Percentiles rank a stretch among this genome's conserved stretches.
Conservation (phyloP, 2,888 invertebrate species). For the Leptinotarsa juncta region DNA sequence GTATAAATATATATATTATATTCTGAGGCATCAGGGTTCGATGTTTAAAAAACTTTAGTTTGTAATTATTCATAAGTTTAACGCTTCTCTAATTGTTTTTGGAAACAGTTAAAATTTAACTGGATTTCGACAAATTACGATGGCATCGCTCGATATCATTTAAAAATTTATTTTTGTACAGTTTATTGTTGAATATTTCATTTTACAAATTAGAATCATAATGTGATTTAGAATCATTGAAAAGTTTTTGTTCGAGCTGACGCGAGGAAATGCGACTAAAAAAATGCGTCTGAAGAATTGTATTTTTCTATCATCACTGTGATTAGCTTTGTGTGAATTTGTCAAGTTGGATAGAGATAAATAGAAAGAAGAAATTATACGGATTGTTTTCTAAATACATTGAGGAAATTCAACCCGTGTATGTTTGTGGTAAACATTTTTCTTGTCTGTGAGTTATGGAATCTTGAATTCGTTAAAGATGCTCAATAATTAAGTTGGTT, state of each 20-base stretch:
- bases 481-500: no score
- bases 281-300: background rate
- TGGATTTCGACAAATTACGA: background rate
- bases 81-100: constrained; percentile 50
- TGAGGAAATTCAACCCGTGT: no score
- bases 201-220: background rate
- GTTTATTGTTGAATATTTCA: constrained; percentile 2
- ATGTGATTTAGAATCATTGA: background rate
- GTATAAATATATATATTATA: constrained; percentile 32
- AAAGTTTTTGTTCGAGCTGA: background rate
- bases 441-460: no score
- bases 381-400: no score
- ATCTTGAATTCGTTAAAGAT: no score
- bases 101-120: constrained; percentile 15
- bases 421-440: no score
- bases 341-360: no score
- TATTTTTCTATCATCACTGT: constrained; percentile 1
- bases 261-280: background rate
- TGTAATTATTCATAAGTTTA: constrained; percentile 46
- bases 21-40: constrained; percentile 60
- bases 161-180: constrained; percentile 5
- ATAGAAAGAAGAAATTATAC: no score
- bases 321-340: background rate
- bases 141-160: background rate
- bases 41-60: constrained; percentile 46